phyloP scores from a whole-genome alignment of 2,888 invertebrate genomes.

The Pachliopta kotzebuea region DNA sequence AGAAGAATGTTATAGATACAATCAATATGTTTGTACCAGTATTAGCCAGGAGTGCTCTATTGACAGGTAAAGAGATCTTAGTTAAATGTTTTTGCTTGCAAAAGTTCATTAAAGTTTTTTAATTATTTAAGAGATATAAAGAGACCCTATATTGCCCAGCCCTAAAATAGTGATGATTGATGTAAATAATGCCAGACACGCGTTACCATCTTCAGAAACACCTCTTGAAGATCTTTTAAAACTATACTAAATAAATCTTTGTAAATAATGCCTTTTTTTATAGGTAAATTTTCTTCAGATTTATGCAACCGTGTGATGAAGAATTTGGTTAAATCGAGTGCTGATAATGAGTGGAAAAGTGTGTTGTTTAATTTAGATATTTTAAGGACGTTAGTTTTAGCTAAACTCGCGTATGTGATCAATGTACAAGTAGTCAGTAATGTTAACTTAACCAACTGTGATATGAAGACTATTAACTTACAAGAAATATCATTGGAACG shows the following conservation, averaged over 20 bases:
- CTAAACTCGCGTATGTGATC: constrained; percentile 63
- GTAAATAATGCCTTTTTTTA: constrained; percentile 35
- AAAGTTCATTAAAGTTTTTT: background rate
- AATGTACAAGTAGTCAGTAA: constrained; percentile 75
- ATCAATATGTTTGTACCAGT: constrained; percentile 64
- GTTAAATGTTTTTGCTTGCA: background rate
- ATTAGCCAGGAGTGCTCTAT: constrained; percentile 66
- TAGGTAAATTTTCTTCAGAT: constrained; percentile 69
- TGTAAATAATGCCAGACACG: too few relatives aligned
- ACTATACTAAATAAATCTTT: too few relatives aligned
- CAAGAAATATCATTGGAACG: constrained; percentile 60
- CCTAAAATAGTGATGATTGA: too few relatives aligned
- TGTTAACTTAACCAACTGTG: constrained; percentile 57
- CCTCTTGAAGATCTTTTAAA: too few relatives aligned
- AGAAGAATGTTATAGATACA: constrained; percentile 64
- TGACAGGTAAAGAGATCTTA: constrained; percentile 49
- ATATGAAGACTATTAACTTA: constrained; percentile 59
- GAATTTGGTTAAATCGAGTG: constrained; percentile 58
- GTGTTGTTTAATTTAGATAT: constrained; percentile 63
- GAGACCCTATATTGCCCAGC: too few relatives aligned
- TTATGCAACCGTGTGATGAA: constrained; percentile 56
- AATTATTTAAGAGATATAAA: too few relatives aligned
- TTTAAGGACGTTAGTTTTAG: constrained; percentile 59
- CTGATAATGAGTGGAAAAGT: constrained; percentile 63
- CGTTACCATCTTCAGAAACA: too few relatives aligned